phyloP scores from a whole-genome alignment of 1,140 invertebrate species.

The Caenorhabditis briggsae region DNA sequence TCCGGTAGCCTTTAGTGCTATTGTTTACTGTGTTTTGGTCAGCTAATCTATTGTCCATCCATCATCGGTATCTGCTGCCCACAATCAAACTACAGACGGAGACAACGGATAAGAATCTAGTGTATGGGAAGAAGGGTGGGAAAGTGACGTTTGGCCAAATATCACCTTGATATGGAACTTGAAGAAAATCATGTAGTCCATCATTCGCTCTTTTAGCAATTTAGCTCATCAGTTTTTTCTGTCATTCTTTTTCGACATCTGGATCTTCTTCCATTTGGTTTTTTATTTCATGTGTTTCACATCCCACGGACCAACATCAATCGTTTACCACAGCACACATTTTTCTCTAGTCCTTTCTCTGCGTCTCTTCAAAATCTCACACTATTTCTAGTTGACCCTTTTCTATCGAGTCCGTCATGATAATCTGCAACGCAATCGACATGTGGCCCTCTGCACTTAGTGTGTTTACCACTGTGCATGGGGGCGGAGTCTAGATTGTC shows the following conservation, averaged over 20 bases:
- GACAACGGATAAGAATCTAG: neutral
- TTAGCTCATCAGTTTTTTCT: too few species aligned
- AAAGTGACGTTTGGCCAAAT: neutral
- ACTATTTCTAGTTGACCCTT: conserved; percentile 1
- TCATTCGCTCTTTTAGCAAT: too few species aligned
- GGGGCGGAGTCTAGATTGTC: conserved; percentile 1
- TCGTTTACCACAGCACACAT: too few species aligned
- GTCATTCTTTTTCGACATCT: too few species aligned
- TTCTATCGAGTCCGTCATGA: neutral
- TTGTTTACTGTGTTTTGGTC: conserved; percentile 6
- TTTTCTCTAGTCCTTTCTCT: neutral
- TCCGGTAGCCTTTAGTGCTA: too few species aligned
- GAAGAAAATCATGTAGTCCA: neutral
- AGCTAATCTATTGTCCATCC: neutral
- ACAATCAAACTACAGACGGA: neutral
- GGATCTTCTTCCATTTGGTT: too few species aligned
- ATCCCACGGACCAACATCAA: too few species aligned
- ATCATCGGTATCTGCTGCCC: neutral
- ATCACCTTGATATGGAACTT: neutral
- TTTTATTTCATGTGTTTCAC: too few species aligned
- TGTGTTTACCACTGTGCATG: conserved; percentile 46
- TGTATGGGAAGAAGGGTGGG: neutral
- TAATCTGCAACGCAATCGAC: conserved; percentile 34
- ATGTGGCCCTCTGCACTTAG: conserved; percentile 8
- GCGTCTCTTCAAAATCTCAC: neutral